Conservation (phyloP, 2,797 vertebrate genomes). For the Eulemur mongoz region DNA sequence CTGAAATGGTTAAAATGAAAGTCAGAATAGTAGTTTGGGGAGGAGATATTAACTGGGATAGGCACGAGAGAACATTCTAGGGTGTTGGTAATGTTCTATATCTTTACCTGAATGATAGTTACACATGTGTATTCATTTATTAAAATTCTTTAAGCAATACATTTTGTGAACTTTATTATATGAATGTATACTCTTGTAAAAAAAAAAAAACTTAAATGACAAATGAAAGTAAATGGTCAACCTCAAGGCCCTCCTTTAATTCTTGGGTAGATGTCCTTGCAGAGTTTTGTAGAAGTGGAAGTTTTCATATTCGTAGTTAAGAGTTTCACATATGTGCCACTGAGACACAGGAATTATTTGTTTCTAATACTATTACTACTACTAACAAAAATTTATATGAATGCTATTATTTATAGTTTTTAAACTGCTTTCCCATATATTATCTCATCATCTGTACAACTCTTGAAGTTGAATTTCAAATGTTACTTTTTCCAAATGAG, state of each 20-base stretch:
- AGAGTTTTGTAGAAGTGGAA: conserved; percentile 5
- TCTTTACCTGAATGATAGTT: background rate
- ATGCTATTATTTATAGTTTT: background rate
- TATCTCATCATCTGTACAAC: background rate
- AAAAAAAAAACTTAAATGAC: background rate
- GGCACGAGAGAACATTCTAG: background rate
- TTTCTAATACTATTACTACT: conserved; percentile 23
- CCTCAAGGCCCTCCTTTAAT: background rate
- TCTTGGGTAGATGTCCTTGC: conserved; percentile 10
- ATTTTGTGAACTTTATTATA: conserved; percentile 32
- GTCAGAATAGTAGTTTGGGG: background rate
- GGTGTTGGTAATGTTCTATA: background rate
- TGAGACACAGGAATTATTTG: background rate
- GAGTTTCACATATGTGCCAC: background rate
- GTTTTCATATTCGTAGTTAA: background rate
- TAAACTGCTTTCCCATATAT: background rate
- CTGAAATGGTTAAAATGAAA: background rate
- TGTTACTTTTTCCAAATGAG: conserved; percentile 16
- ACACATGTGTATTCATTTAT: background rate
- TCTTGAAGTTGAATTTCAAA: conserved; percentile 35
- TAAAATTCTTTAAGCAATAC: conserved; percentile 8
- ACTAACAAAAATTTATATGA: background rate
- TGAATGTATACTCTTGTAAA: background rate
- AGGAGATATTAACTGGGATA: background rate
- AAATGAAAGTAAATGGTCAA: conserved; percentile 11